phyloP scores from a whole-genome alignment of 2,797 vertebrate genomes.

The Meriones psammophilus region DNA sequence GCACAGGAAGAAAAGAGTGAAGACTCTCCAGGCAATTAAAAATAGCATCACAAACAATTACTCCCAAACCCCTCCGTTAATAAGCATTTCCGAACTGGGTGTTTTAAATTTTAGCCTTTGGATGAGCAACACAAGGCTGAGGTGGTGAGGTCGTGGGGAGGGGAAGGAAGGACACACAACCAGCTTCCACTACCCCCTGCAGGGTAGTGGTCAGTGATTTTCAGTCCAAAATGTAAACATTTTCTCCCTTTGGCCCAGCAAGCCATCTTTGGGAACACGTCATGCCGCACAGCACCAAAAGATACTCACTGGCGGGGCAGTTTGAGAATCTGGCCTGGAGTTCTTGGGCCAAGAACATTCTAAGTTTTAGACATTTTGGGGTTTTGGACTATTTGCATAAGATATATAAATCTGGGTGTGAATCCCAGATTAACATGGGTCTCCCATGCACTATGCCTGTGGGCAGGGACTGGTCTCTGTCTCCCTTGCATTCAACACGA shows the following conservation, averaged over 20 bases:
- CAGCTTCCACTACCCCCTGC: background rate
- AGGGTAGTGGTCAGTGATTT: background rate
- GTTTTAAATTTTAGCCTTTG: background rate
- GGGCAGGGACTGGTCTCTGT: too few species aligned
- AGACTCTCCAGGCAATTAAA: slow-evolving; percentile 30
- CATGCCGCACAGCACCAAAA: background rate
- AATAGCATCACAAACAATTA: background rate
- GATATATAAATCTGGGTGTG: background rate
- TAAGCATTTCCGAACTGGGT: background rate
- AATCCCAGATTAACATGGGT: background rate
- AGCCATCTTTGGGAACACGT: background rate
- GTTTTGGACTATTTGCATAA: background rate
- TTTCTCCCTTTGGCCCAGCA: background rate
- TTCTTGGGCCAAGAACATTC: background rate
- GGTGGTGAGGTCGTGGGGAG: background rate
- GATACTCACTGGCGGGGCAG: background rate
- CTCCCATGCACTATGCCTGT: background rate
- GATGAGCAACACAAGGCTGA: background rate
- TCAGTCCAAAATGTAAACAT: background rate
- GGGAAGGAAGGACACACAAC: background rate
- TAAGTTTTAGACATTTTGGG: background rate
- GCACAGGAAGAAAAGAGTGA: background rate
- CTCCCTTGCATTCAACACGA: background rate
- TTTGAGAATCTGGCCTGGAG: background rate
- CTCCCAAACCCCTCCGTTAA: background rate